These are phyloP conservation scores for Nicator chloris DNA, from an alignment of 2,113 vertebrate genomes.

Conservation along the genomic window DNA sequence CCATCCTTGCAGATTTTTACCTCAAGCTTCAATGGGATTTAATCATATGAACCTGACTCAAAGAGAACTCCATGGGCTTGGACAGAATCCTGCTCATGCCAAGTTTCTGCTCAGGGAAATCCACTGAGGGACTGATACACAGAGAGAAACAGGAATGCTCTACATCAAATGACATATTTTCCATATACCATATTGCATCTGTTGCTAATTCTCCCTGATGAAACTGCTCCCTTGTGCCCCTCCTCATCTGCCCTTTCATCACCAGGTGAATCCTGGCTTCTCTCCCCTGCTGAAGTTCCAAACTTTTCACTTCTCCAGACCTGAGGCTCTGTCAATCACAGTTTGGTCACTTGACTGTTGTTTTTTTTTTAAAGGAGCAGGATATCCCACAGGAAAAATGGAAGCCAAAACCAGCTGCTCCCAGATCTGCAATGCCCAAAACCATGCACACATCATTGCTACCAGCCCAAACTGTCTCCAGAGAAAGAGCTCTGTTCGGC, in stretches of 20 bases:
- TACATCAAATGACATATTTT: neutral
- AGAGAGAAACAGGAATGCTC: neutral
- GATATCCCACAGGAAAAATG: neutral
- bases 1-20: neutral
- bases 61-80: neutral
- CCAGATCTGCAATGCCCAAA: neutral
- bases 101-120: neutral
- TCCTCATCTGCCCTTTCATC: neutral
- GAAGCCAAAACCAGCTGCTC: neutral
- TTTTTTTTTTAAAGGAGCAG: neutral
- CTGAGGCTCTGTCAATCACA: neutral
- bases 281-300: neutral
- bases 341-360: neutral
- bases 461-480: neutral
- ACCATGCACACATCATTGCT: neutral
- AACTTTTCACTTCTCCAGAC: neutral
- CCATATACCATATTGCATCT: neutral
- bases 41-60: rapidly evolving
- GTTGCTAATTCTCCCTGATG: neutral
- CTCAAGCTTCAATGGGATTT: neutral
- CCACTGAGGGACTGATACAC: neutral
- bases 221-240: neutral
- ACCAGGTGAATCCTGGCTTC: neutral
- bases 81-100: neutral
- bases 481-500: neutral